Base-by-base conservation (phyloP, 2,888 invertebrate species). In the Erynnis tages region DNA sequence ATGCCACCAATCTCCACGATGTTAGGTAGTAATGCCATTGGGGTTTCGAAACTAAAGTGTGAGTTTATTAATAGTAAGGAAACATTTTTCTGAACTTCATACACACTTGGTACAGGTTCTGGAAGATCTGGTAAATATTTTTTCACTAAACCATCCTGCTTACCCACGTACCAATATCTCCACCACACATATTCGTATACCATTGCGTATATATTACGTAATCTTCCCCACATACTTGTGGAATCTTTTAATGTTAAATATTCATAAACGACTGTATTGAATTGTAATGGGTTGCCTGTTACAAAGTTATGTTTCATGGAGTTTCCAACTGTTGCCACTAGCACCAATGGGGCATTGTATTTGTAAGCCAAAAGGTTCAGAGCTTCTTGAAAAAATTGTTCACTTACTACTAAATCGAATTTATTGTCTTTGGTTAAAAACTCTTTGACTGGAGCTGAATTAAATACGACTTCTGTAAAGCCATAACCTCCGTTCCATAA, bases 1-100 rank as follows among this genome's bases (percentile, higher is more conserved):
- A 87, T 66, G 19, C 92, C 92, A 16, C 92, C 92, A 40, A 92
- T 82, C 62, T 92, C 91, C 2, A 92, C 74, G 53, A 91, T 77
- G 63, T 91, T 91, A 0, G 92, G 92, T 1, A 91, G 76, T 17
- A 87, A 77, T 0, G 92, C 91, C 4, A 76, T 69, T 1, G 91
- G 78, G 3, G 72, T 58, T 41, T 87, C 86, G 53, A 88, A 81
- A 65, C 89, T 90, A 35, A 82, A 86, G 62, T 92, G 91, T 6
- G 82, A 74, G 63, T 91, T 91, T 0, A 88, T 62, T 13, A 91
- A 63, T 19, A 90, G 67, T 54, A 91, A 52, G 0, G 90, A 81
- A 2, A 74, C 74, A 54, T 90, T 79, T 44, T 56, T 77, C 57
- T 89, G 80, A 57, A 88, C 50, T 3, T 87, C 82, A 45, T 68